Evolutionary conservation across 2,888 invertebrate genomes (phyloP).

Genomic region (Fragum whitleyi): DNA sequence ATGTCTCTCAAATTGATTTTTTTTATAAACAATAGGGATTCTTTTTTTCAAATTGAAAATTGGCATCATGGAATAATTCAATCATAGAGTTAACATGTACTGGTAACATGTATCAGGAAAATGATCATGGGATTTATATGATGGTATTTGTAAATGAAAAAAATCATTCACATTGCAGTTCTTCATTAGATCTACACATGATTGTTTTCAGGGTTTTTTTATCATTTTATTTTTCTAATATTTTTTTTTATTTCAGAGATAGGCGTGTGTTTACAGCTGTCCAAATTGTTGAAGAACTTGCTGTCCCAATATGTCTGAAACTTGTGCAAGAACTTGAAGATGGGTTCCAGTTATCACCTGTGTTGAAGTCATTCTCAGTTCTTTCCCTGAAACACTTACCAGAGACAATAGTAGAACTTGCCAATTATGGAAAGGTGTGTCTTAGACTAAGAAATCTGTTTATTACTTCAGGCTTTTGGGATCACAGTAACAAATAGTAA

Average conservation of each 20-base stretch:
- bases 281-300: slow-evolving; percentile 24
- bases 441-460: neutral
- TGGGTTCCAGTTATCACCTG: slow-evolving; percentile 34
- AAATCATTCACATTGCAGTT: too few relatives aligned
- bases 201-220: neutral
- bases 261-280: slow-evolving; percentile 17
- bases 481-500: too few relatives aligned
- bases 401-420: slow-evolving; percentile 7
- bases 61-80: too few relatives aligned
- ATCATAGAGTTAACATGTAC: too few relatives aligned
- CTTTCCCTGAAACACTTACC: slow-evolving; percentile 16
- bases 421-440: slow-evolving; percentile 31
- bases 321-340: slow-evolving; percentile 28
- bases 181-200: neutral
- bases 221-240: neutral
- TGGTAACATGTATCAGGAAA: too few relatives aligned
- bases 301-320: slow-evolving; percentile 19
- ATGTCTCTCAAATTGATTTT: too few relatives aligned
- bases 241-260: neutral
- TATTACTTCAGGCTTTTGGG: too few relatives aligned
- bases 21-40: too few relatives aligned
- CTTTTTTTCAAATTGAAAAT: too few relatives aligned
- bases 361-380: slow-evolving; percentile 24
- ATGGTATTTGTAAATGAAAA: too few relatives aligned
- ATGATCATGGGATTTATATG: too few relatives aligned